Percentiles rank a stretch among this genome's conserved stretches.
These are phyloP conservation scores for Corydoras sp. DNA, from an alignment of 2,113 vertebrate species.

Conservation along the genomic window DNA sequence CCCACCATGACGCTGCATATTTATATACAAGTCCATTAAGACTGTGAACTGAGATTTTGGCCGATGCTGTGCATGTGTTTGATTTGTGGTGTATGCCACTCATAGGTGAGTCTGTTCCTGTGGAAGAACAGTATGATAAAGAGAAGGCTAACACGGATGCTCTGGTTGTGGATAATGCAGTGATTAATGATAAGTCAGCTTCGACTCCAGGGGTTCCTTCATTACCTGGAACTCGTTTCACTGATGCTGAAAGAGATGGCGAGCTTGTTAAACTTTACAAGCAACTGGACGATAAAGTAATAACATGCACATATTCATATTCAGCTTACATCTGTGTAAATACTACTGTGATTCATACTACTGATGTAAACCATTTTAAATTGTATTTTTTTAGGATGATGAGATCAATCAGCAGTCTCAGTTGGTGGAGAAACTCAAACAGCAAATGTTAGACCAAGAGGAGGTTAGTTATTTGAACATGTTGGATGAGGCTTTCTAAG, in stretches of 20 bases:
- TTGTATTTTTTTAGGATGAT: conserved; percentile 70
- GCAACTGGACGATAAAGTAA: conserved; percentile 91
- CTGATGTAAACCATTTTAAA: not conserved
- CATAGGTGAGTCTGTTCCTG: conserved; percentile 85
- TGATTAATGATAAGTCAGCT: conserved; percentile 80
- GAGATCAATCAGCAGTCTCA: conserved; percentile 90
- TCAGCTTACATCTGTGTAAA: not conserved
- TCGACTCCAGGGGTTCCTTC: conserved; percentile 74
- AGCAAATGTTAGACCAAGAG: conserved; percentile 87
- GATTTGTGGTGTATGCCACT: not conserved
- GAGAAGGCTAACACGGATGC: conserved; percentile 90
- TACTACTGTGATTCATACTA: not conserved
- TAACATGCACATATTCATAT: not conserved
- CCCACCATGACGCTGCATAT: not conserved
- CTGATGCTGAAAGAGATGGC: conserved; percentile 87
- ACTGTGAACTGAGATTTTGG: not conserved
- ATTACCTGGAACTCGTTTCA: conserved; percentile 71
- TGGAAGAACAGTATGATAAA: conserved; percentile 93
- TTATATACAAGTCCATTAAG: not conserved
- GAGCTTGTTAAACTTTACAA: conserved; percentile 90
- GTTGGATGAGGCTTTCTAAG: not conserved
- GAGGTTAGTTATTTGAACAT: conserved; percentile 64
- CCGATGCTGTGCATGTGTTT: not conserved
- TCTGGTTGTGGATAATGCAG: conserved; percentile 80
- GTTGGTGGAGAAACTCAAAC: conserved; percentile 80